phyloP scores from a whole-genome alignment of 2,113 vertebrate species.

The Ptychochromis oligacanthus region DNA sequence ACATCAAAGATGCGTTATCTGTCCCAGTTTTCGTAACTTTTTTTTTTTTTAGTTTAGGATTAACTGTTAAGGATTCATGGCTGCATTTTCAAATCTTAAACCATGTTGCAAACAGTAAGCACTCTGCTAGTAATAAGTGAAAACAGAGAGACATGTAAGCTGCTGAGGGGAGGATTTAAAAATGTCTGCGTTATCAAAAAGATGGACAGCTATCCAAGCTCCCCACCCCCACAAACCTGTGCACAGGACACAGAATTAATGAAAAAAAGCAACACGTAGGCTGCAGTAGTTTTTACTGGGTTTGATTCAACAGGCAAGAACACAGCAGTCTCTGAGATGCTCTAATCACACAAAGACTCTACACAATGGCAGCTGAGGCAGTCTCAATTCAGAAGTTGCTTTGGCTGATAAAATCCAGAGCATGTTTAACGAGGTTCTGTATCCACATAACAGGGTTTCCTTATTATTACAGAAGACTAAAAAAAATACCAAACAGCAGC shows the following conservation, averaged over 20 bases:
- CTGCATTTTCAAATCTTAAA: background rate
- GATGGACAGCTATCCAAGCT: background rate
- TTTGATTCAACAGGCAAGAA: background rate
- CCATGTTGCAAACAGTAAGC: background rate
- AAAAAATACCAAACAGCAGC: background rate
- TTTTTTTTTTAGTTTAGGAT: background rate
- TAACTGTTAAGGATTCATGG: background rate
- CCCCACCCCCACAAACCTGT: background rate
- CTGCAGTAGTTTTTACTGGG: background rate
- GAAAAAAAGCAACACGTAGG: background rate
- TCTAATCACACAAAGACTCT: background rate
- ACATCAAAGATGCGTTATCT: background rate
- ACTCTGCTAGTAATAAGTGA: background rate
- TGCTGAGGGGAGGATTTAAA: background rate
- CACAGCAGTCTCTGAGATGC: background rate
- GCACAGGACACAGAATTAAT: conserved; percentile 3
- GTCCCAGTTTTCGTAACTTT: background rate
- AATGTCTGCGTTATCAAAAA: background rate
- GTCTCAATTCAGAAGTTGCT: too few species aligned
- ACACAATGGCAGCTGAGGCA: too few species aligned
- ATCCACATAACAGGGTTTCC: background rate
- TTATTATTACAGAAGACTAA: background rate
- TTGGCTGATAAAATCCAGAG: too few species aligned
- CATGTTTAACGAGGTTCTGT: background rate
- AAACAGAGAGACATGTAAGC: background rate